Percentiles rank a stretch among this genome's conserved stretches.
Conservation (phyloP, 1,140 invertebrate species). For the Heliconius eleuchia region DNA sequence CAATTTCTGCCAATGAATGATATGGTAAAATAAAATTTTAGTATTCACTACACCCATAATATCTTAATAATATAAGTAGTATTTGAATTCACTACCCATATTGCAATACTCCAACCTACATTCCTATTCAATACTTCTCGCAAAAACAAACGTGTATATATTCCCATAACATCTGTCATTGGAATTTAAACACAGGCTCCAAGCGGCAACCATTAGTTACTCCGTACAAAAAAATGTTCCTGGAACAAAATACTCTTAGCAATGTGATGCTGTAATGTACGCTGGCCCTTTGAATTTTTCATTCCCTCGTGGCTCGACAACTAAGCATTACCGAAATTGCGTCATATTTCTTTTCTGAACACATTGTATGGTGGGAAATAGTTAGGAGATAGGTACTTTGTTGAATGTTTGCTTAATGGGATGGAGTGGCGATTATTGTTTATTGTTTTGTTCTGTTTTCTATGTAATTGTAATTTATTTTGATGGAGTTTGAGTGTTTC, state of each 20-base stretch:
- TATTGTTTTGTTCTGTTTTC: conserved; percentile 28
- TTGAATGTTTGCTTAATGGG: conserved; percentile 47
- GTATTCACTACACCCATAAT: no score
- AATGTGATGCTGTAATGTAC: conserved; percentile 73
- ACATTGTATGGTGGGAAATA: conserved; percentile 70
- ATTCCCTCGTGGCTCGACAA: conserved; percentile 78
- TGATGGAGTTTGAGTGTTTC: background rate
- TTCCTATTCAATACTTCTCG: background rate
- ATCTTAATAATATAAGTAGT: no score
- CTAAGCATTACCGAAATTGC: conserved; percentile 80
- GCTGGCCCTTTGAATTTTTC: conserved; percentile 78
- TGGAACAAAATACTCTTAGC: conserved; percentile 70
- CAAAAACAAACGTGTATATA: background rate
- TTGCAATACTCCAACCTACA: no score
- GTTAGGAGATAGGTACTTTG: conserved; percentile 68
- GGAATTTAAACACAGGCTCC: conserved; percentile 48
- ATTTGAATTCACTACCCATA: no score
- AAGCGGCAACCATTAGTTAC: conserved; percentile 60
- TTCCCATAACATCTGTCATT: conserved; percentile 29
- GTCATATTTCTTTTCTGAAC: conserved; percentile 78
- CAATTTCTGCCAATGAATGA: no score
- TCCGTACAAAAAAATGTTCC: conserved; percentile 28
- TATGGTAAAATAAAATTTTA: no score
- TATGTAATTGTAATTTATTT: background rate
- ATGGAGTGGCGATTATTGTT: conserved; percentile 46